phyloP scores from a whole-genome alignment of 1,140 invertebrate species.

The Cydia splendana region DNA sequence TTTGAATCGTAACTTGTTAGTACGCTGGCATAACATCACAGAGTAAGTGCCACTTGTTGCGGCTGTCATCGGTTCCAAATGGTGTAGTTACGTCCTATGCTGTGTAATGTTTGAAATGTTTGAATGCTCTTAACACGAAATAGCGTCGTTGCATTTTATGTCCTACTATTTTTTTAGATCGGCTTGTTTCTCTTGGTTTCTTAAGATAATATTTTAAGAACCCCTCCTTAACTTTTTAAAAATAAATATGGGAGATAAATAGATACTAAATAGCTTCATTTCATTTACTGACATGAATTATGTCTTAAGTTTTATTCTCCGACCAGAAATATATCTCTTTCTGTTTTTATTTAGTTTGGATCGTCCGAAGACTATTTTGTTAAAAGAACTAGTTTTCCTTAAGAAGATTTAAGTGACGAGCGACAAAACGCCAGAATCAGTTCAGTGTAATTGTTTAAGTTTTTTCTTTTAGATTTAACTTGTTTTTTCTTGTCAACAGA shows the following conservation, averaged over 20 bases:
- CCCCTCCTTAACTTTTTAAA: not conserved
- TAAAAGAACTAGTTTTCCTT: no score
- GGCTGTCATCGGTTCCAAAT: not conserved
- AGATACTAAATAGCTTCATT: no score
- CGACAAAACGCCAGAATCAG: not conserved
- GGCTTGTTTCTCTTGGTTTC: not conserved
- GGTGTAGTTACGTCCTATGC: not conserved
- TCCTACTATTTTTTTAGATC: not conserved
- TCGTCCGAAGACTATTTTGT: no score
- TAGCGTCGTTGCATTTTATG: constrained; percentile 10
- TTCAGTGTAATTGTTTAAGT: not conserved
- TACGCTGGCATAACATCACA: not conserved
- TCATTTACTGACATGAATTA: no score
- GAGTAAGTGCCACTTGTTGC: constrained; percentile 9
- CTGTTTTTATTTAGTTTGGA: no score
- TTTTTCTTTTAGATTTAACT: constrained; percentile 27
- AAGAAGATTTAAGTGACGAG: no score
- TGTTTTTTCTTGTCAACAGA: constrained; percentile 50
- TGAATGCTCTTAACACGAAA: constrained; percentile 6
- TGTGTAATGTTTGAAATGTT: constrained; percentile 1
- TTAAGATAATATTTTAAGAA: not conserved
- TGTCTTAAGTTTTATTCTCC: no score
- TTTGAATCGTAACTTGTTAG: constrained; percentile 22
- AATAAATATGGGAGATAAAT: not conserved
- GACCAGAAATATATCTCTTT: no score